A percentile compares a stretch with the other conserved stretches of the same genome.
Evolutionary conservation across 2,797 vertebrate genomes (phyloP).

Genomic region (Microcaecilia unicolor): DNA sequence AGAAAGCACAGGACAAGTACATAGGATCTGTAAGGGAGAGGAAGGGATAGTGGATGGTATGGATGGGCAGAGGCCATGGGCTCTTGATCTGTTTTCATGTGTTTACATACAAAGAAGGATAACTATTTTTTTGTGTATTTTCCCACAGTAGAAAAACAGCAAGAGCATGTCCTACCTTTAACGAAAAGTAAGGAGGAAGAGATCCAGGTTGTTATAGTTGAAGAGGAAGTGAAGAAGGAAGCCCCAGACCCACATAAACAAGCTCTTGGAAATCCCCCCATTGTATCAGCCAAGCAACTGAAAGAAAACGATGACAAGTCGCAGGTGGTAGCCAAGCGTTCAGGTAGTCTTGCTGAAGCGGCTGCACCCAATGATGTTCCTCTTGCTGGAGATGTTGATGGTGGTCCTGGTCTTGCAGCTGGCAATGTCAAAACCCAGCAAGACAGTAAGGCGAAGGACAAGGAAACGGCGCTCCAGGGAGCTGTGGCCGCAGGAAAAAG

Average conservation of each 20-base stretch:
- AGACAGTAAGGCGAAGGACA: slow-evolving; percentile 14
- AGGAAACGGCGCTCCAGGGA: not conserved
- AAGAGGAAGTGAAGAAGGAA: not conserved
- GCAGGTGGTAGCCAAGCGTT: slow-evolving; percentile 2
- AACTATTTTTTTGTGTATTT: fast-evolving
- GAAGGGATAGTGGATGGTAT: too few relatives aligned
- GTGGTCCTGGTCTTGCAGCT: not conserved
- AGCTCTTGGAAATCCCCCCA: not conserved
- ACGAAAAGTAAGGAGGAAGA: slow-evolving; percentile 29
- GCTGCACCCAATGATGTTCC: not conserved
- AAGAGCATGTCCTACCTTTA: not conserved
- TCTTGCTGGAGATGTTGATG: not conserved
- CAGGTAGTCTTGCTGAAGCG: not conserved
- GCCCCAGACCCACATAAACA: not conserved
- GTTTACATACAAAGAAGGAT: too few relatives aligned
- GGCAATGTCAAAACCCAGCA: slow-evolving; percentile 8
- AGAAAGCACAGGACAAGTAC: too few relatives aligned
- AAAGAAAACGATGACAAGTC: not conserved
- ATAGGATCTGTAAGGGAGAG: too few relatives aligned
- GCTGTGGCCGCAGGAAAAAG: not conserved
- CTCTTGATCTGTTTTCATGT: too few relatives aligned
- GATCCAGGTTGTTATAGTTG: not conserved
- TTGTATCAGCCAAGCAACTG: not conserved
- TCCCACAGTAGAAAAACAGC: slow-evolving; percentile 18
- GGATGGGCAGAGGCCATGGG: too few relatives aligned